Evolutionary conservation across 2,113 vertebrate genomes (phyloP).

Genomic region (Podarcis raffonei): DNA sequence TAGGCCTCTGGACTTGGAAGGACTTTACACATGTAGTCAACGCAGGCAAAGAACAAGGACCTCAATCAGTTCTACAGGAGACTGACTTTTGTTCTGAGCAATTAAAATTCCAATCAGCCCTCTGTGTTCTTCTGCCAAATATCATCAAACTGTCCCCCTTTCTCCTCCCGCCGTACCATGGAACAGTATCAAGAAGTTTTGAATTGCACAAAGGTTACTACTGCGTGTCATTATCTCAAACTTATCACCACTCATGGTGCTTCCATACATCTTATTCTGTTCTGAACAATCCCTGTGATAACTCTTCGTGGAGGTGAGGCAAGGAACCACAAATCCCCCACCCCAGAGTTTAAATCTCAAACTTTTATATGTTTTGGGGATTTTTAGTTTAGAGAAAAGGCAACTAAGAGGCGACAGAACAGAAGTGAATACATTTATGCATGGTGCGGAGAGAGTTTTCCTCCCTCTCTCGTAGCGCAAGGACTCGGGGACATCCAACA

Average conservation of each 20-base stretch:
- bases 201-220: neutral
- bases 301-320: too few species aligned
- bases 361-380: too few species aligned
- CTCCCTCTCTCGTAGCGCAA: too few species aligned
- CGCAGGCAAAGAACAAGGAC: neutral
- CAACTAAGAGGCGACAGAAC: too few species aligned
- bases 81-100: neutral
- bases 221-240: neutral
- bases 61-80: conserved; percentile 12
- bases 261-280: neutral
- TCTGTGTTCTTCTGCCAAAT: neutral
- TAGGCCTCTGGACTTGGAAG: neutral
- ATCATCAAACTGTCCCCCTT: neutral
- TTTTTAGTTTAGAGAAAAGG: too few species aligned
- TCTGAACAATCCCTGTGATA: too few species aligned
- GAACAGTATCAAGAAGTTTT: conserved; percentile 22
- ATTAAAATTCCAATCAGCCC: neutral
- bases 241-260: neutral
- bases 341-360: too few species aligned
- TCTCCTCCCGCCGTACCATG: neutral
- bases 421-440: too few species aligned
- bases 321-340: too few species aligned
- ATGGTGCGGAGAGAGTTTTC: too few species aligned
- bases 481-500: too few species aligned
- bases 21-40: fast-evolving